A percentile compares a stretch with the other conserved stretches of the same genome.
These are phyloP conservation scores for Digitonthophagus gazella DNA, from an alignment of 2,888 invertebrate genomes.

Conservation along the genomic window DNA sequence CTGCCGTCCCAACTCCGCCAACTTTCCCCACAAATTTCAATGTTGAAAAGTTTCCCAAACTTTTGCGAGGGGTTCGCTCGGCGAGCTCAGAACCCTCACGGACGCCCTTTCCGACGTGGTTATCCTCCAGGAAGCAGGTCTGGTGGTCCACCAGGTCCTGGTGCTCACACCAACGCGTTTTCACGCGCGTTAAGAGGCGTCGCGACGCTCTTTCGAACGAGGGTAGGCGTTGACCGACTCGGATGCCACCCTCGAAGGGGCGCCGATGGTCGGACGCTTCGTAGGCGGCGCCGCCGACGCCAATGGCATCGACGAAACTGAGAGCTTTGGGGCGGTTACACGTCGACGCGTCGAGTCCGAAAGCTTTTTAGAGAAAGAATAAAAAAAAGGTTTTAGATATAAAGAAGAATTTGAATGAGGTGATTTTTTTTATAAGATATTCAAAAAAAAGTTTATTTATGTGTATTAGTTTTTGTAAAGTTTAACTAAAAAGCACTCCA, in stretches of 20 bases:
- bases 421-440: no score
- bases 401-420: neutral
- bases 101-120: slow-evolving; percentile 36
- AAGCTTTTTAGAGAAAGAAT: neutral
- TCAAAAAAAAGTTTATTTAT: no score
- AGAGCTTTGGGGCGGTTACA: slow-evolving; percentile 46
- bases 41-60: slow-evolving; percentile 51
- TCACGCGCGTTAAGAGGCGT: slow-evolving; percentile 20
- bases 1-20: slow-evolving; percentile 30
- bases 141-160: slow-evolving; percentile 16
- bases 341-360: slow-evolving; percentile 44
- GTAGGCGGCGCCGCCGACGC: slow-evolving; percentile 49
- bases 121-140: slow-evolving; percentile 24
- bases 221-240: slow-evolving; percentile 44
- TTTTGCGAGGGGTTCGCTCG: slow-evolving; percentile 36
- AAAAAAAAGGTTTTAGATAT: neutral
- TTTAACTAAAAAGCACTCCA: neutral
- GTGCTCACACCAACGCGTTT: slow-evolving; percentile 22
- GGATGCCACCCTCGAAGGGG: slow-evolving; percentile 43
- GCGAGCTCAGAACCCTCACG: slow-evolving; percentile 40
- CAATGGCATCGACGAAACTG: slow-evolving; percentile 46
- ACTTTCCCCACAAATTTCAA: slow-evolving; percentile 51
- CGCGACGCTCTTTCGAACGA: slow-evolving; percentile 31
- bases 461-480: no score
- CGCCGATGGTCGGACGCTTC: slow-evolving; percentile 41